phyloP scores from a whole-genome alignment of 2,888 invertebrate species.

The Sipha maydis region DNA sequence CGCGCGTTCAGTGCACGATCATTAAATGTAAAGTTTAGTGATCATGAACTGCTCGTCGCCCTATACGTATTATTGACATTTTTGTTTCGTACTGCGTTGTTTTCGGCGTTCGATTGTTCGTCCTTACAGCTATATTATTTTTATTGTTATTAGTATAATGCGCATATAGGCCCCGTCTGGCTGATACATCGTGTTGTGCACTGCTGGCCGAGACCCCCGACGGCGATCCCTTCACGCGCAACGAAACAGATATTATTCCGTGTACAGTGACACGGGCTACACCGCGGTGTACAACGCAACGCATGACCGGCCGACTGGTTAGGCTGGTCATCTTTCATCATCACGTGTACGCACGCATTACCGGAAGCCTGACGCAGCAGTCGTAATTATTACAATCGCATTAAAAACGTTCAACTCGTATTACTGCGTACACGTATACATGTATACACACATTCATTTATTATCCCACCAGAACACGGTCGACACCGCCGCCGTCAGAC shows the following conservation, averaged over 20 bases:
- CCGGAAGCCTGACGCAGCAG: constrained; percentile 43
- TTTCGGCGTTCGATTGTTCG: not conserved
- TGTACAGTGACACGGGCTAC: not conserved
- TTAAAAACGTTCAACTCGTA: constrained; percentile 53
- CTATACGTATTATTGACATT: not conserved
- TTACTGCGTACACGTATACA: not conserved
- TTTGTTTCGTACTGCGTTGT: not conserved
- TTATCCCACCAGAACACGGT: not conserved
- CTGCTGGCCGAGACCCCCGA: not conserved
- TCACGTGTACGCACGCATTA: constrained; percentile 7
- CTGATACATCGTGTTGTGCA: not conserved
- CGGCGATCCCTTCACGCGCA: constrained; percentile 3
- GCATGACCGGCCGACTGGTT: not conserved
- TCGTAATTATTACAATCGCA: constrained; percentile 58
- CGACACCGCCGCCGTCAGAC: not conserved
- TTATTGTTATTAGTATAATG: not conserved
- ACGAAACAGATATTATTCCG: not conserved
- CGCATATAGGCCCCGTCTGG: not conserved
- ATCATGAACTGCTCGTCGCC: not conserved
- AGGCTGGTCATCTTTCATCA: constrained; percentile 45
- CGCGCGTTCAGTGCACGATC: not conserved
- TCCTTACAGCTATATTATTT: not conserved
- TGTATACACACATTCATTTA: not conserved
- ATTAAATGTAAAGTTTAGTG: not conserved
- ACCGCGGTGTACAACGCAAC: not conserved